These are phyloP conservation scores for Pyralis farinalis DNA, from an alignment of 2,888 invertebrate species.

Conservation along the genomic window DNA sequence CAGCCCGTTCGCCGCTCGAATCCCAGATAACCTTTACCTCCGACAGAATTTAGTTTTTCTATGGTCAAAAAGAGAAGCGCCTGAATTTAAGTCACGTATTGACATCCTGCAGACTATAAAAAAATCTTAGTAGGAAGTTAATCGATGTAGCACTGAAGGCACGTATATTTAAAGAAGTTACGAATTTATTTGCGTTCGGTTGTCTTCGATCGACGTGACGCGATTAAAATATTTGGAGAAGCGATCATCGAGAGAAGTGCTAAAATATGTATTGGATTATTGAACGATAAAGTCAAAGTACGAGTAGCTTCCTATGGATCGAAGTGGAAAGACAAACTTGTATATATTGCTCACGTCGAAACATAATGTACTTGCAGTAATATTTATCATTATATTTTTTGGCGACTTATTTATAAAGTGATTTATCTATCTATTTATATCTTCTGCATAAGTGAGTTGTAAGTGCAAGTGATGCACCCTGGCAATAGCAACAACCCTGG, in stretches of 20 bases:
- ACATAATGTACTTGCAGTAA: no score
- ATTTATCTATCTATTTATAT: no score
- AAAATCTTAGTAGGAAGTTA: slow-evolving; percentile 6
- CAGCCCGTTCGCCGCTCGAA: slow-evolving; percentile 42
- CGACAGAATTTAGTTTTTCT: slow-evolving; percentile 42
- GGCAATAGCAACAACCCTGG: no score
- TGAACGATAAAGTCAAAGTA: not conserved
- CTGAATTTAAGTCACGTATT: slow-evolving; percentile 45
- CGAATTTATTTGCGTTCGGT: slow-evolving; percentile 4
- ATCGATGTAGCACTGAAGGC: not conserved
- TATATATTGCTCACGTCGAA: no score
- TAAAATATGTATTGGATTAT: slow-evolving; percentile 5
- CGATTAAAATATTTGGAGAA: slow-evolving; percentile 4
- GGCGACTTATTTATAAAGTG: no score
- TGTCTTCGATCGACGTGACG: slow-evolving; percentile 1
- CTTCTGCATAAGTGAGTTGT: no score
- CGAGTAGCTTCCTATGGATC: no score
- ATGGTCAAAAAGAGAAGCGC: slow-evolving; percentile 30
- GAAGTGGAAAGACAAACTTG: no score
- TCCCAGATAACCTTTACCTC: slow-evolving; percentile 47
- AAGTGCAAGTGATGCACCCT: no score
- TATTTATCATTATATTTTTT: no score
- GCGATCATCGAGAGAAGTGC: slow-evolving; percentile 1
- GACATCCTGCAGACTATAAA: slow-evolving; percentile 16
- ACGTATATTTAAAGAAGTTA: not conserved